These are phyloP conservation scores for Paracanthobrama guichenoti DNA, from an alignment of 2,113 vertebrate species.

Conservation along the genomic window DNA sequence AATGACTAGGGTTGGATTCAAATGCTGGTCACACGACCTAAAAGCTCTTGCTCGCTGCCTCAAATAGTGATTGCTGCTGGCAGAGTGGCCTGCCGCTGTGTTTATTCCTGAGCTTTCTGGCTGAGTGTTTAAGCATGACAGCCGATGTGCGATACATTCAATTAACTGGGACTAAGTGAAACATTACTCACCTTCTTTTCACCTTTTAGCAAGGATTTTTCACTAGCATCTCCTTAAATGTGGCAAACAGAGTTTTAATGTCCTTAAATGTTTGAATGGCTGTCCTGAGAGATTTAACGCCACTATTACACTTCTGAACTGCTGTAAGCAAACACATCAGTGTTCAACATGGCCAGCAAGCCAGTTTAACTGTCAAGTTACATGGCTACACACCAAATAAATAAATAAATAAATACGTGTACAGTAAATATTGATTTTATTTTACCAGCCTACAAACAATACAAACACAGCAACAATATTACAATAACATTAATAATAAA, in stretches of 20 bases:
- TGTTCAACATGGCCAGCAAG: neutral
- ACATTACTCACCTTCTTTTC: constrained; percentile 29
- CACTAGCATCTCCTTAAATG: constrained; percentile 1
- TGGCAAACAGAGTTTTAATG: neutral
- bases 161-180: constrained; percentile 35
- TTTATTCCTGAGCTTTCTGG: constrained; percentile 46
- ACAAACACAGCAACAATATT: neutral
- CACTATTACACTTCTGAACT: neutral
- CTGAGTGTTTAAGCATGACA: constrained; percentile 36
- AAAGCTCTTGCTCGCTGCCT: constrained; percentile 40
- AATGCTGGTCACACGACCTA: constrained; percentile 49
- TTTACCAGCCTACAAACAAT: neutral
- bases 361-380: neutral
- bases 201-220: constrained; percentile 25
- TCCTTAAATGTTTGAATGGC: neutral
- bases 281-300: neutral
- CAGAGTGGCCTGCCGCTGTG: constrained; percentile 28
- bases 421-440: neutral
- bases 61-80: constrained; percentile 47
- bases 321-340: neutral
- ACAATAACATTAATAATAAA: neutral
- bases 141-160: constrained; percentile 26
- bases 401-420: neutral
- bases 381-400: neutral
- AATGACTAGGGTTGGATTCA: constrained; percentile 51